A percentile compares a stretch with the other conserved stretches of the same genome.
Evolutionary conservation across 2,113 vertebrate species (phyloP).

Genomic region (Eurypyga helias): DNA sequence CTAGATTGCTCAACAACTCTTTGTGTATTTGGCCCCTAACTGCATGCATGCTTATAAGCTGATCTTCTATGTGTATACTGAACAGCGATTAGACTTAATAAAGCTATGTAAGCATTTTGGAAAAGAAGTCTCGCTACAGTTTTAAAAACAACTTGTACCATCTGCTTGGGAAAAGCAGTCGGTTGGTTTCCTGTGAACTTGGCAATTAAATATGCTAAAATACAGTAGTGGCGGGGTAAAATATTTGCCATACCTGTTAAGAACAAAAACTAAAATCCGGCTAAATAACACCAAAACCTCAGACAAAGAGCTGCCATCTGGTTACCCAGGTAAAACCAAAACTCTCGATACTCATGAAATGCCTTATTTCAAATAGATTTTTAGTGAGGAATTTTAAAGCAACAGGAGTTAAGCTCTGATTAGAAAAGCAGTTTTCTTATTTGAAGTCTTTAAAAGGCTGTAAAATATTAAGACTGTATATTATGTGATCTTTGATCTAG

Average conservation of each 20-base stretch:
- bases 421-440: background rate
- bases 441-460: background rate
- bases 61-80: background rate
- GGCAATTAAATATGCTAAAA: constrained; percentile 73
- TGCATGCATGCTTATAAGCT: background rate
- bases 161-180: constrained; percentile 64
- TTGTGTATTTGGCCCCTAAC: background rate
- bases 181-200: constrained; percentile 53
- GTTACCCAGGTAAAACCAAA: constrained; percentile 48
- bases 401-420: background rate
- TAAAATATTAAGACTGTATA: background rate
- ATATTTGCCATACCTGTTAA: constrained; percentile 54
- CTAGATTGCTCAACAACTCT: background rate
- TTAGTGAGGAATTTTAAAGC: background rate
- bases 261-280: constrained; percentile 34
- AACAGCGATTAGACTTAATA: constrained; percentile 42
- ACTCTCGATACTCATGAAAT: background rate
- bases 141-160: constrained; percentile 68
- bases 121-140: constrained; percentile 59
- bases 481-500: background rate
- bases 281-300: constrained; percentile 31
- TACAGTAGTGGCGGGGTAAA: constrained; percentile 17
- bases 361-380: background rate
- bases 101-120: constrained; percentile 59
- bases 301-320: constrained; percentile 54